These are phyloP conservation scores for Chaetorhynchus papuensis DNA, from an alignment of 2,113 vertebrate genomes.

Conservation along the genomic window DNA sequence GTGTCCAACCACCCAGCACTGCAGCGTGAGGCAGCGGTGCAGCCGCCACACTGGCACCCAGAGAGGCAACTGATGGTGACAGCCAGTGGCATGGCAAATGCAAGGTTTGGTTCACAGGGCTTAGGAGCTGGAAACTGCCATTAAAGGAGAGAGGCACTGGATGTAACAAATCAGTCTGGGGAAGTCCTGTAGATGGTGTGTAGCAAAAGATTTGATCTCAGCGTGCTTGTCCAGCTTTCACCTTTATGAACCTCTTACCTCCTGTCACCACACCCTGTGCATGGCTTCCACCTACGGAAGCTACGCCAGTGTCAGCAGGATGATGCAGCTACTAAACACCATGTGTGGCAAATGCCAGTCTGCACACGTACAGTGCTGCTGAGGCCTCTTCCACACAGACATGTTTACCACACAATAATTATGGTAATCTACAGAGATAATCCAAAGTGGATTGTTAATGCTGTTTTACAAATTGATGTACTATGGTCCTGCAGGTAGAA, in stretches of 20 bases:
- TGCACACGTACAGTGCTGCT: background rate
- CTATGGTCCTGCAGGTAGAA: background rate
- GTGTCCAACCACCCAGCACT: background rate
- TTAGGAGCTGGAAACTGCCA: background rate
- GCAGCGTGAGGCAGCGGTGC: background rate
- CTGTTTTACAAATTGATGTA: background rate
- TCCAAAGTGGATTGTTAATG: background rate
- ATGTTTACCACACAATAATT: background rate
- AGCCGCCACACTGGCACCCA: background rate
- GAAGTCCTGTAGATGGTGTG: background rate
- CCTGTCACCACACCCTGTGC: background rate
- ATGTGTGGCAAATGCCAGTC: background rate
- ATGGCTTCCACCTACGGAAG: background rate
- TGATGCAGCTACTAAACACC: background rate
- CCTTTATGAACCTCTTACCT: background rate
- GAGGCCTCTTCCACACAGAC: background rate
- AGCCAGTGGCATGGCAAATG: background rate
- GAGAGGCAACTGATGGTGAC: background rate
- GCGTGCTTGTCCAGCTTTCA: background rate
- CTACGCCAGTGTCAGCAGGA: background rate
- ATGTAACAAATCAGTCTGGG: background rate
- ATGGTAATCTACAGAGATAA: background rate
- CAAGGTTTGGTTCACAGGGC: background rate
- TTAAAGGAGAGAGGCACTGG: background rate
- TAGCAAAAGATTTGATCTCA: background rate